Evolutionary conservation across 2,888 invertebrate species (phyloP).

Genomic region (Apotomis betuletana): DNA sequence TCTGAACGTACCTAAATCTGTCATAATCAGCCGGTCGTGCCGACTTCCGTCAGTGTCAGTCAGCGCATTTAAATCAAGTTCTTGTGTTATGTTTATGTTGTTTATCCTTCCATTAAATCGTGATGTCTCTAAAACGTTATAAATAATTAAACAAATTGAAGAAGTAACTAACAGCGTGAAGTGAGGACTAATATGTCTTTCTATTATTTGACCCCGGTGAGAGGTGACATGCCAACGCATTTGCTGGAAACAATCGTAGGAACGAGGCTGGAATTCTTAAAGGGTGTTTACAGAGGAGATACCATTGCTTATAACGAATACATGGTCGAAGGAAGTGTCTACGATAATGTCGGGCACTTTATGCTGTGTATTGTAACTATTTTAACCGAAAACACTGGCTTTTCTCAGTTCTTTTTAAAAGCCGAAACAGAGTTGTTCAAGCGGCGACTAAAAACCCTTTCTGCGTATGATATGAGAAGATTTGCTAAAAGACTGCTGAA

Average conservation of each 20-base stretch:
- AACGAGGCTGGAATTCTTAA: slow-evolving; percentile 79
- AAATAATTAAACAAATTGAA: neutral
- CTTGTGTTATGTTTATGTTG: neutral
- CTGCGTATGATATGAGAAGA: slow-evolving; percentile 66
- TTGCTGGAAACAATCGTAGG: slow-evolving; percentile 79
- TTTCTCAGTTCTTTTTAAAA: slow-evolving; percentile 64
- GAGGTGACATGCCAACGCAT: slow-evolving; percentile 80
- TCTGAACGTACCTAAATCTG: too few species aligned
- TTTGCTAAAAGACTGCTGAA: slow-evolving; percentile 69
- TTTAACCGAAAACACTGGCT: slow-evolving; percentile 59
- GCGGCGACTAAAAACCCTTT: slow-evolving; percentile 56
- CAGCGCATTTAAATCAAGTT: too few species aligned
- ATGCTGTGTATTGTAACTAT: slow-evolving; percentile 74
- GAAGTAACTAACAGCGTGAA: neutral
- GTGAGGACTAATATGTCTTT: slow-evolving; percentile 65
- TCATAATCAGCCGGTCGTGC: neutral
- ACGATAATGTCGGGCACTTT: slow-evolving; percentile 85
- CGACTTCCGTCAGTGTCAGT: too few species aligned
- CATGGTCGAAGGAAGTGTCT: slow-evolving; percentile 82
- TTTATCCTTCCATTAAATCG: neutral
- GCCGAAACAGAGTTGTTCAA: slow-evolving; percentile 68
- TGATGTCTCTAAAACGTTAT: neutral
- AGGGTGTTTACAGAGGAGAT: slow-evolving; percentile 61
- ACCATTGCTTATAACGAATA: slow-evolving; percentile 76
- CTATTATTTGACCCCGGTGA: slow-evolving; percentile 83